phyloP scores from a whole-genome alignment of 2,888 invertebrate species.

The Agrilus cyanescens region DNA sequence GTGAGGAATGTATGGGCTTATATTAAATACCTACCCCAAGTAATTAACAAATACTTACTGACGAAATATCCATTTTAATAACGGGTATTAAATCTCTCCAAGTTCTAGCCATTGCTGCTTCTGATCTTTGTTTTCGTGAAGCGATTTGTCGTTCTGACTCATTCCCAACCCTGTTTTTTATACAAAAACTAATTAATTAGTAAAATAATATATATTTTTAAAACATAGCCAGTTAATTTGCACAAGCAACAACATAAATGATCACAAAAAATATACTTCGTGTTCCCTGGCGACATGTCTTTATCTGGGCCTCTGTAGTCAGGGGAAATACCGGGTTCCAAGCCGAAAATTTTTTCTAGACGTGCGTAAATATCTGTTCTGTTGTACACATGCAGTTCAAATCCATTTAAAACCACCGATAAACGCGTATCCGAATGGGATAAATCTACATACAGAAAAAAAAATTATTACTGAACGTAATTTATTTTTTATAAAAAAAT shows the following conservation, averaged over 20 bases:
- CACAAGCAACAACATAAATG: too few relatives aligned
- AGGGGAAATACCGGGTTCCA: slow-evolving; percentile 66
- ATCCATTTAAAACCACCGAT: slow-evolving; percentile 84
- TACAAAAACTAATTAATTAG: too few relatives aligned
- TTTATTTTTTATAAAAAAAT: slow-evolving; percentile 2
- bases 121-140: slow-evolving; percentile 45
- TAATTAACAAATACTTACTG: slow-evolving; percentile 40
- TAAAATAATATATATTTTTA: too few relatives aligned
- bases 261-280: slow-evolving; percentile 2
- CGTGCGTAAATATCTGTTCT: slow-evolving; percentile 76
- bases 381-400: slow-evolving; percentile 92
- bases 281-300: slow-evolving; percentile 20
- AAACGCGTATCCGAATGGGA: slow-evolving; percentile 89
- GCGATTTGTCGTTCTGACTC: slow-evolving; percentile 2
- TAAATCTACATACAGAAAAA: slow-evolving; percentile 55
- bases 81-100: slow-evolving; percentile 96
- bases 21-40: too few relatives aligned
- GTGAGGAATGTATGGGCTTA: too few relatives aligned
- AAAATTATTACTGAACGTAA: slow-evolving; percentile 4
- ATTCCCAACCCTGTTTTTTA: slow-evolving; percentile 8
- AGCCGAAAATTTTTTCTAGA: slow-evolving; percentile 78
- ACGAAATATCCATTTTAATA: slow-evolving; percentile 86
- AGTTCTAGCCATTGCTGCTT: slow-evolving; percentile 75
- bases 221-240: too few relatives aligned
- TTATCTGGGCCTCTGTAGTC: slow-evolving; percentile 24